phyloP scores from a whole-genome alignment of 2,113 vertebrate genomes.

The Mormyrus iriodes region DNA sequence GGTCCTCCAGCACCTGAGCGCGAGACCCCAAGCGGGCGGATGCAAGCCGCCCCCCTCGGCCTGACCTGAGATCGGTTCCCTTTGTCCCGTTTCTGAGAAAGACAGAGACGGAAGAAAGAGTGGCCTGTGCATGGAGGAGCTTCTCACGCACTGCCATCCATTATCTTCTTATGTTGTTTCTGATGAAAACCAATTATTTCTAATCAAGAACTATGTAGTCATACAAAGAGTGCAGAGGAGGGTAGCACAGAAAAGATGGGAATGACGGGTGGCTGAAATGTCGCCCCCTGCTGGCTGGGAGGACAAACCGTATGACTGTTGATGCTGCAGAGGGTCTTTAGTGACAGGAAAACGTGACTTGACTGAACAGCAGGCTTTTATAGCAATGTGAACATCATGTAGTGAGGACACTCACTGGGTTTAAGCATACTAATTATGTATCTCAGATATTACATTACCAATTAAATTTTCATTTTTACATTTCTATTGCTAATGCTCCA shows the following conservation, averaged over 20 bases:
- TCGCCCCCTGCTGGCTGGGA: not conserved
- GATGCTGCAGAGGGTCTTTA: not conserved
- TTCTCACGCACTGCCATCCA: not conserved
- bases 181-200: slow-evolving; percentile 16
- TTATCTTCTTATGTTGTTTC: slow-evolving; percentile 12
- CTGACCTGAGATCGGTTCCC: slow-evolving; percentile 55
- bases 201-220: slow-evolving; percentile 14
- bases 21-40: not conserved
- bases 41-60: slow-evolving; percentile 44
- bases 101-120: not conserved
- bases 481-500: slow-evolving; percentile 20
- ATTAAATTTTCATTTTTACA: slow-evolving; percentile 17
- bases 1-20: slow-evolving; percentile 73
- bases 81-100: slow-evolving; percentile 12
- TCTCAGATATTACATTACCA: slow-evolving; percentile 10
- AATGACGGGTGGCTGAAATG: not conserved
- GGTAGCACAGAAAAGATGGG: not conserved
- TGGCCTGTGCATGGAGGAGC: not conserved
- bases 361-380: not conserved
- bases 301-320: not conserved
- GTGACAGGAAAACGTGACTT: not conserved
- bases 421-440: slow-evolving; percentile 10
- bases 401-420: not conserved
- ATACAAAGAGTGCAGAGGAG: not conserved
- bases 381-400: not conserved